Evolutionary conservation across 1,140 invertebrate species (phyloP).

Genomic region (Luehdorfia chinensis): DNA sequence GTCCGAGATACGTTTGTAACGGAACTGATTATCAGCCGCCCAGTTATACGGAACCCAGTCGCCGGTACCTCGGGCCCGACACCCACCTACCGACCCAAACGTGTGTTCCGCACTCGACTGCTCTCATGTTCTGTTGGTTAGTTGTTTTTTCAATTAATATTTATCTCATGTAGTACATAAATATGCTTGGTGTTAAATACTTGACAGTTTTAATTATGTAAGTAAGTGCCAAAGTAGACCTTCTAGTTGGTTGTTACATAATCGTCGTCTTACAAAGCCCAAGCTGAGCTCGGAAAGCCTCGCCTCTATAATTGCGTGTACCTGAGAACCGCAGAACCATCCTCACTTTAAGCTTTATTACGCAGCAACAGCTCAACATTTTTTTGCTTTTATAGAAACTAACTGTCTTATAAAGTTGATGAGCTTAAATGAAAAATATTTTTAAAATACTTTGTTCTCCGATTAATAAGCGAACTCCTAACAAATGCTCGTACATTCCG

Average conservation of each 20-base stretch:
- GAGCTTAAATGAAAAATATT: no score
- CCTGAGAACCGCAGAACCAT: neutral
- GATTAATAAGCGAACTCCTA: no score
- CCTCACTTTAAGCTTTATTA: no score
- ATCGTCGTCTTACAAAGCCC: slow-evolving; percentile 26
- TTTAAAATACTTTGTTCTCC: no score
- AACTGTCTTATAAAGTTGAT: no score
- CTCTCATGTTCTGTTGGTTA: slow-evolving; percentile 72
- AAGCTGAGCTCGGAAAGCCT: neutral
- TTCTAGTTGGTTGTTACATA: slow-evolving; percentile 51
- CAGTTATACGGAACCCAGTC: slow-evolving; percentile 33
- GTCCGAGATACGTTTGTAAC: neutral
- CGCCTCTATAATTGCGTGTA: neutral
- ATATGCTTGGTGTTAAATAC: slow-evolving; percentile 14
- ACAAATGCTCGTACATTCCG: no score
- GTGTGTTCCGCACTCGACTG: slow-evolving; percentile 70
- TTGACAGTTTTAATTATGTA: slow-evolving; percentile 15
- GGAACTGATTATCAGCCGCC: slow-evolving; percentile 26
- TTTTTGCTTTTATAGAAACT: no score
- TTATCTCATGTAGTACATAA: neutral
- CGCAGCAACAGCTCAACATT: no score
- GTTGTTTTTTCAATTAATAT: slow-evolving; percentile 27
- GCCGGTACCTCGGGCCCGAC: slow-evolving; percentile 35
- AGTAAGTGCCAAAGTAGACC: slow-evolving; percentile 30
- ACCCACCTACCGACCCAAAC: slow-evolving; percentile 46